Percentiles rank a stretch among this genome's conserved stretches.
Conservation (phyloP, 2,888 invertebrate genomes). For the Tineola bisselliella region DNA sequence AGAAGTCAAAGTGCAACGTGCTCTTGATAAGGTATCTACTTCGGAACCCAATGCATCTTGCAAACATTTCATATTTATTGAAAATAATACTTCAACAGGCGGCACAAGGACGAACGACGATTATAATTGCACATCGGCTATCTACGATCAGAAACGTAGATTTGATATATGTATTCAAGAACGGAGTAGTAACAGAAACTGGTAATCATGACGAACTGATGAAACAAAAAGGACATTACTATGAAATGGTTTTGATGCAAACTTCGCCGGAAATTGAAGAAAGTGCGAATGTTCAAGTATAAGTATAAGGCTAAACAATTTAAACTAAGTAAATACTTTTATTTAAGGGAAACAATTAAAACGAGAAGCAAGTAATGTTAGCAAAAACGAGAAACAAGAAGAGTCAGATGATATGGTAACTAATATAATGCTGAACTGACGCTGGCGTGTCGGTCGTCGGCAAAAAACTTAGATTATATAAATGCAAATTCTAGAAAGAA, state of each 20-base stretch:
- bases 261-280: conserved; percentile 36
- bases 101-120: conserved; percentile 77
- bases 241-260: conserved; percentile 75
- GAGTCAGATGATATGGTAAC: not conserved
- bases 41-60: not conserved
- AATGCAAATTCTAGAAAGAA: not conserved
- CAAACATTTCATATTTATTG: not conserved
- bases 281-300: conserved; percentile 17
- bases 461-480: not conserved
- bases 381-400: conserved; percentile 35
- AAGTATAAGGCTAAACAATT: conserved; percentile 17
- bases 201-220: conserved; percentile 78
- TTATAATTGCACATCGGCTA: conserved; percentile 81
- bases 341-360: conserved; percentile 22
- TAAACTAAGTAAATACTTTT: conserved; percentile 22
- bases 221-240: conserved; percentile 72
- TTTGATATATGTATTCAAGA: conserved; percentile 75
- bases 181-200: conserved; percentile 74
- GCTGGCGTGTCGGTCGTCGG: not conserved
- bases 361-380: conserved; percentile 36
- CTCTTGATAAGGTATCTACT: conserved; percentile 70
- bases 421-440: not conserved
- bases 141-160: conserved; percentile 79
- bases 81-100: conserved; percentile 50
- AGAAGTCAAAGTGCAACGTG: conserved; percentile 86